Evolutionary conservation across 2,797 vertebrate species (phyloP), one percentile per base, ranked within the genome.

Genomic region (Erethizon dorsatum): DNA sequence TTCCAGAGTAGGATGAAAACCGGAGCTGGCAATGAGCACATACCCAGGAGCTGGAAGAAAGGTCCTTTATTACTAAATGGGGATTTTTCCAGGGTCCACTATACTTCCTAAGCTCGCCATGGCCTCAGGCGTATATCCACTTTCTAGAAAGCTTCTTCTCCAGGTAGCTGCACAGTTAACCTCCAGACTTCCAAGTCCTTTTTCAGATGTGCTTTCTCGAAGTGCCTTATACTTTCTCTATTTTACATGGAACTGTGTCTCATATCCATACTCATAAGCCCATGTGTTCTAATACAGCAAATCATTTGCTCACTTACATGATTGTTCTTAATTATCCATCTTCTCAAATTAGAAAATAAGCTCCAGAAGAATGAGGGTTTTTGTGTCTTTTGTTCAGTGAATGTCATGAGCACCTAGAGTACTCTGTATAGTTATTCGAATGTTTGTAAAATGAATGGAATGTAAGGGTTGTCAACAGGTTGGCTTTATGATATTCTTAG

Each of bases 1-100:
- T 87, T 63, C 61, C 33, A 54, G 22, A 33, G 28, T 57, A 26
- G 10, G 10, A 3, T 45, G 10, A 37, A 15, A 78, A 5, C 45
- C 47, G 7, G 3, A 1, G 1, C 3, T 31, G 26, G 41, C 28
- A 2, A 20, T 45, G 4, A 7, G 5, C 73, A 9, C 12, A 57
- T 18, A 18, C 28, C 61, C 18, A 18, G 71, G 5, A 41, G 57
- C 41, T 11, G 4, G 50, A 22, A 63, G 24, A 33, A 91, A 63
- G 4, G n/a, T n/a, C n/a, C 6, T 5, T 88, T 67, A 17, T 37
- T 79, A 45, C 12, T 17, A 3, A 28, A 75, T 57, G 22, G 2
- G 63, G 2, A 18, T 22, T 28, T 73, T 84, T 59, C 15, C 24
- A 3, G 26, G 47, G 24, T 61, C n/a, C 15, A 3, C 11, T 26